Conservation (phyloP, 2,888 invertebrate species). For the Leucoptera coffeella region DNA sequence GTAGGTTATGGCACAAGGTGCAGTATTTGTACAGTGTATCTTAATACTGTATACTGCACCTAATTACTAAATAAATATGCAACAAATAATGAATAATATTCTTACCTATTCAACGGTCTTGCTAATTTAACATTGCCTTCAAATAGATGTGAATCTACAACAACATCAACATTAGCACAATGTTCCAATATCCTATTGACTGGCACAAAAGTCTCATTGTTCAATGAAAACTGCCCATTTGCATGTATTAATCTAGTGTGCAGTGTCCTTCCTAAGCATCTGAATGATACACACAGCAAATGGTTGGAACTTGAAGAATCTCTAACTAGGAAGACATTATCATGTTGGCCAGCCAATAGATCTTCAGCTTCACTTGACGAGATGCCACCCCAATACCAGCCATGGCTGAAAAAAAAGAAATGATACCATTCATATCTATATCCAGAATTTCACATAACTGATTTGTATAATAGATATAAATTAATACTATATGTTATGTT, state of each 20-base stretch:
- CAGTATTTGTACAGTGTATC: too few species aligned
- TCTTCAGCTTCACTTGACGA: slow-evolving; percentile 66
- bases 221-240: slow-evolving; percentile 59
- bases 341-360: slow-evolving; percentile 59
- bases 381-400: slow-evolving; percentile 77
- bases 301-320: slow-evolving; percentile 66
- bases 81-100: too few species aligned
- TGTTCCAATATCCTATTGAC: slow-evolving; percentile 43
- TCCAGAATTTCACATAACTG: not conserved
- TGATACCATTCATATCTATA: not conserved
- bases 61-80: too few species aligned
- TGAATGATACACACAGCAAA: slow-evolving; percentile 66
- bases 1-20: too few species aligned
- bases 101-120: slow-evolving; percentile 39
- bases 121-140: slow-evolving; percentile 45
- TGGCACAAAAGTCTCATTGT: slow-evolving; percentile 52
- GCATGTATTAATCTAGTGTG: slow-evolving; percentile 69
- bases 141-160: slow-evolving; percentile 25
- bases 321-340: slow-evolving; percentile 68
- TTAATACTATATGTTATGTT: too few species aligned
- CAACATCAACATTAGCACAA: slow-evolving; percentile 41
- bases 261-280: slow-evolving; percentile 61
- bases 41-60: too few species aligned
- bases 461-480: too few species aligned
- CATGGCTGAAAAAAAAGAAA: slow-evolving; percentile 32